These are phyloP conservation scores for Heteromurus nitidus DNA, from an alignment of 2,888 invertebrate species.

Conservation along the genomic window DNA sequence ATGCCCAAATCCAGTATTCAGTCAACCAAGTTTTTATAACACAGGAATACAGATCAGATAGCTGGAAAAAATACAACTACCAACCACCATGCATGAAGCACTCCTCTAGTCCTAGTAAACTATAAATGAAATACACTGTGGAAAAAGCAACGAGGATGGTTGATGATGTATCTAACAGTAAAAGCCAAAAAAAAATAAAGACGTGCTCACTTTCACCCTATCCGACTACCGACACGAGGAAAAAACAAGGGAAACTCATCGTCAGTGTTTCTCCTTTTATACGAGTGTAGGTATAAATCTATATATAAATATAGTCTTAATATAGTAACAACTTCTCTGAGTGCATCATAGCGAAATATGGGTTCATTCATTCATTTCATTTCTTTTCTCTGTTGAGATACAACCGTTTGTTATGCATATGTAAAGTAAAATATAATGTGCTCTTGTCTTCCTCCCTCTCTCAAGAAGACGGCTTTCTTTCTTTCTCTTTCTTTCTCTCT, in stretches of 20 bases:
- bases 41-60: conserved; percentile 1
- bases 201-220: conserved; percentile 1
- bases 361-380: conserved; percentile 59
- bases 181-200: too few relatives aligned
- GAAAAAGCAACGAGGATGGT: too few relatives aligned
- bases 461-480: conserved; percentile 9
- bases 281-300: conserved; percentile 7
- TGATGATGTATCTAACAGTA: too few relatives aligned
- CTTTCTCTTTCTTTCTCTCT: conserved; percentile 7
- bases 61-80: conserved; percentile 1
- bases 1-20: conserved; percentile 5
- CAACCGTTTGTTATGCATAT: conserved; percentile 43
- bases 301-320: conserved; percentile 5
- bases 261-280: neutral
- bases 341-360: conserved; percentile 50
- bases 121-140: too few relatives aligned
- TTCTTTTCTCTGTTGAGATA: conserved; percentile 26
- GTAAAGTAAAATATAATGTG: conserved; percentile 31
- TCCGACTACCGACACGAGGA: conserved; percentile 1
- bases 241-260: conserved; percentile 9
- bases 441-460: conserved; percentile 10
- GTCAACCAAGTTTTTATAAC: conserved; percentile 12
- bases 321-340: too few relatives aligned
- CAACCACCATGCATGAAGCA: too few relatives aligned
- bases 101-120: neutral